These are phyloP conservation scores for Genyomyrus donnyi DNA, from an alignment of 2,113 vertebrate species.

Conservation along the genomic window DNA sequence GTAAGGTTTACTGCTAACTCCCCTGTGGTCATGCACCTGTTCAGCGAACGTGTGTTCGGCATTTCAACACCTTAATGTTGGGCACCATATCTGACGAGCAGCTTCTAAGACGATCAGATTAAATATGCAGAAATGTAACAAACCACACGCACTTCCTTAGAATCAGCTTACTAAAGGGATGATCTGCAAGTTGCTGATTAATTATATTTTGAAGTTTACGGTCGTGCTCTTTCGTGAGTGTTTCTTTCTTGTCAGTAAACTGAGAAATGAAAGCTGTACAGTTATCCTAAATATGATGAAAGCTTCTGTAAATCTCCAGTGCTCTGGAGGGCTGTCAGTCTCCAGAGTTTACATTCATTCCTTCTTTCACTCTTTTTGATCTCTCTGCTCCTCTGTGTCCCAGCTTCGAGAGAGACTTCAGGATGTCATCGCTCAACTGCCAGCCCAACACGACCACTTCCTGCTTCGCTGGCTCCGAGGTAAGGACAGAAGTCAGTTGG, in stretches of 20 bases:
- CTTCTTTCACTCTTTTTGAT: background rate
- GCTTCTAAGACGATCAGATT: background rate
- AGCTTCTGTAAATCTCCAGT: background rate
- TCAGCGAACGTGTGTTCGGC: background rate
- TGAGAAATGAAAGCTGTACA: background rate
- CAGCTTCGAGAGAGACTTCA: slow-evolving; percentile 80
- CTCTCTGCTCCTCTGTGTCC: background rate
- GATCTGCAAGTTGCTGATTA: background rate
- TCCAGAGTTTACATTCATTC: background rate
- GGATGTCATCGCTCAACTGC: slow-evolving; percentile 75
- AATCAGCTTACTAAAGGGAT: background rate
- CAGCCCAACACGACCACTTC: slow-evolving; percentile 77
- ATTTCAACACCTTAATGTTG: background rate
- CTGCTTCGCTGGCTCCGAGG: slow-evolving; percentile 92
- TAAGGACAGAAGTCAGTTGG: slow-evolving; percentile 42
- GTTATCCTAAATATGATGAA: background rate
- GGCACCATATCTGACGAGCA: background rate
- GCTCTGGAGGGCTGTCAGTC: background rate
- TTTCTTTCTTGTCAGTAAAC: background rate
- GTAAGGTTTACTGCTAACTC: background rate
- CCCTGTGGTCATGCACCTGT: background rate
- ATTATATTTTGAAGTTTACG: background rate
- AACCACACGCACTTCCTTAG: background rate
- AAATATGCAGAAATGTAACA: background rate
- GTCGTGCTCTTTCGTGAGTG: background rate